A percentile compares a stretch with the other conserved stretches of the same genome.
Evolutionary conservation across 2,888 invertebrate genomes (phyloP).

Genomic region (Saturnia japonica): DNA sequence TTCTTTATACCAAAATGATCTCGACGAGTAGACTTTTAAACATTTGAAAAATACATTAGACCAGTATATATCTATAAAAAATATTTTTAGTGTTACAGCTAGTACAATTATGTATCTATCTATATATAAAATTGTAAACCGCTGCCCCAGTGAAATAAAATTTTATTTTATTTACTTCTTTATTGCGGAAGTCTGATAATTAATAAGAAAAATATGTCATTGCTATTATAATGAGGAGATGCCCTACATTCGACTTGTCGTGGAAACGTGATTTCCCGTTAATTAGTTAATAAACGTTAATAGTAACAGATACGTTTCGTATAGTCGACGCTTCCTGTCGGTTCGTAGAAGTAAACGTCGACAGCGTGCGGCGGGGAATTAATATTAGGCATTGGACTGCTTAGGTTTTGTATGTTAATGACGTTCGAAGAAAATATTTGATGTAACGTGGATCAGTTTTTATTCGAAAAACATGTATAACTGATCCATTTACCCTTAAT

Average conservation of each 20-base stretch:
- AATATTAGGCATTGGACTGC: conserved; percentile 15
- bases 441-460: background rate
- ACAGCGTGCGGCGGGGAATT: conserved; percentile 25
- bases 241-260: conserved; percentile 18
- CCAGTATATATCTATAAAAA: too few relatives aligned
- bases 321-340: conserved; percentile 50
- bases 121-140: background rate
- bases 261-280: conserved; percentile 22
- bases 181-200: background rate
- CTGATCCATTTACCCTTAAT: too few relatives aligned
- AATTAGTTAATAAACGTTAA: conserved; percentile 17
- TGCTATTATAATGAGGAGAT: conserved; percentile 12
- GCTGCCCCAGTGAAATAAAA: background rate
- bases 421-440: conserved; percentile 18
- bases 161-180: background rate
- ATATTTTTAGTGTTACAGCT: too few relatives aligned
- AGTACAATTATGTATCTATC: too few relatives aligned
- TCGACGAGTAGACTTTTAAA: background rate
- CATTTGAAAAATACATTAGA: background rate
- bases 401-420: background rate
- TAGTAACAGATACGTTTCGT: conserved; percentile 21
- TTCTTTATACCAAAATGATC: background rate
- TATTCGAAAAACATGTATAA: background rate
- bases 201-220: conserved; percentile 1
- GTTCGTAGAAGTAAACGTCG: conserved; percentile 47